Conservation (phyloP, 2,888 invertebrate genomes). For the Odontothrips loti region DNA sequence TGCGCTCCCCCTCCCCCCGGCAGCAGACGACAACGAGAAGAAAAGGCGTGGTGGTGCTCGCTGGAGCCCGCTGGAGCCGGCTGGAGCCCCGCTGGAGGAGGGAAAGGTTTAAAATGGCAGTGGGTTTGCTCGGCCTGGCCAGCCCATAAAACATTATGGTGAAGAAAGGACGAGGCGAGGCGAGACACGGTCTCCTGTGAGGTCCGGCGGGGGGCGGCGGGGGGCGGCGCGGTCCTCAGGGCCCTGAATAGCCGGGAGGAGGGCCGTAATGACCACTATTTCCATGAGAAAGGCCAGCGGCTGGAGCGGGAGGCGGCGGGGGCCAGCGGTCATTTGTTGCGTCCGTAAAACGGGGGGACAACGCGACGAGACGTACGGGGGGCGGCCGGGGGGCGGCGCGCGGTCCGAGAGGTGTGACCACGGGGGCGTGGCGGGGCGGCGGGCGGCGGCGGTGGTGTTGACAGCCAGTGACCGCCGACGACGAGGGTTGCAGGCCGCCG, state of each 20-base stretch:
- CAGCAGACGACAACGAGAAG: too few species aligned
- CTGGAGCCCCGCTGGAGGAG: too few species aligned
- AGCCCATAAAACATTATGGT: constrained; percentile 11
- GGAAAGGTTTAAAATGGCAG: too few species aligned
- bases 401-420: background rate
- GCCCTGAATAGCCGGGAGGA: too few species aligned
- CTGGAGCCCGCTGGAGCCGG: too few species aligned
- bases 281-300: constrained; percentile 6
- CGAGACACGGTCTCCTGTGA: background rate
- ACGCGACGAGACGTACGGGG: background rate
- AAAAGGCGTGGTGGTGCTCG: too few species aligned
- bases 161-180: constrained; percentile 1
- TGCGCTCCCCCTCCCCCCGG: too few species aligned
- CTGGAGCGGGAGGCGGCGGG: background rate
- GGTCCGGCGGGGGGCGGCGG: background rate
- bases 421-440: background rate
- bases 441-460: too few species aligned
- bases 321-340: constrained; percentile 10
- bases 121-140: background rate
- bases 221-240: background rate
- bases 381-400: background rate
- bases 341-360: background rate
- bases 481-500: too few species aligned
- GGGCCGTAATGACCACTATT: constrained; percentile 12
- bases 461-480: too few species aligned